These are phyloP conservation scores for Exocentrus adspersus DNA, from an alignment of 2,888 invertebrate genomes.

Conservation along the genomic window DNA sequence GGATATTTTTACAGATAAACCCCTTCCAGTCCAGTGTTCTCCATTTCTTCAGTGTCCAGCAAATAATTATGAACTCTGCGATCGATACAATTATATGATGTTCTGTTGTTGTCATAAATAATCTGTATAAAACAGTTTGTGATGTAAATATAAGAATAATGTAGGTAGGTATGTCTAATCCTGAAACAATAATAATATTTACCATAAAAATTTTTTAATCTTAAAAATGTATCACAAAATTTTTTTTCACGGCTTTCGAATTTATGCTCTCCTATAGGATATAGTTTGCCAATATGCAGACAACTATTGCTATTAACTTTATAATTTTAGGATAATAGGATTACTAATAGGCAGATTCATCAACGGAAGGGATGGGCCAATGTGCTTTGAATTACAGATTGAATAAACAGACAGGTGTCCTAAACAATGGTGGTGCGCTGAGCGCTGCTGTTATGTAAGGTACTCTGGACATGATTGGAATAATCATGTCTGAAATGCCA, in stretches of 20 bases:
- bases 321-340: background rate
- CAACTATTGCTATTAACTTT: background rate
- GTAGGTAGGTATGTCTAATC: no score
- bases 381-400: background rate
- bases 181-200: no score
- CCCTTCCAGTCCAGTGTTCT: slow-evolving; percentile 68
- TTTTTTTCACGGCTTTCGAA: no score
- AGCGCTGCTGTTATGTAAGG: slow-evolving; percentile 28
- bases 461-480: slow-evolving; percentile 28
- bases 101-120: slow-evolving; percentile 67
- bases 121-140: background rate
- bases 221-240: no score
- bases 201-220: no score
- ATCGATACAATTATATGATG: slow-evolving; percentile 74
- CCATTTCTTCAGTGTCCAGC: slow-evolving; percentile 68
- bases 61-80: slow-evolving; percentile 68
- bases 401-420: slow-evolving; percentile 7
- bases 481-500: background rate
- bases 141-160: no score
- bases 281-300: background rate
- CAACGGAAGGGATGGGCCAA: slow-evolving; percentile 25
- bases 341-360: background rate
- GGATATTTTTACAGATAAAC: slow-evolving; percentile 62
- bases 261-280: no score
- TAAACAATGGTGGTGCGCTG: slow-evolving; percentile 8